Evolutionary conservation across 2,797 vertebrate species (phyloP).

Genomic region (Dromococcyx pavoninus): DNA sequence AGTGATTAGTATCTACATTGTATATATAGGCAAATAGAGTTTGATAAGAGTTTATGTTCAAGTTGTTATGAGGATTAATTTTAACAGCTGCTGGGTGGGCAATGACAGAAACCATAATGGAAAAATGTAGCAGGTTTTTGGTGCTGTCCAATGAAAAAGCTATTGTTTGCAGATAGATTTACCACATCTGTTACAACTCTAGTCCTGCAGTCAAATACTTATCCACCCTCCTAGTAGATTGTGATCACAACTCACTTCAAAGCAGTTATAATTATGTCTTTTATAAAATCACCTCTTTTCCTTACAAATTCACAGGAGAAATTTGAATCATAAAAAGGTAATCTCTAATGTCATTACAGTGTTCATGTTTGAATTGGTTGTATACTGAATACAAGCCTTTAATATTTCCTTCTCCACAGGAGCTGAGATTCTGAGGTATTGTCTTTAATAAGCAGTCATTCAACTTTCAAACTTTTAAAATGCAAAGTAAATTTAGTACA

Average conservation of each 20-base stretch:
- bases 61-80: not conserved
- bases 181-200: slow-evolving; percentile 2
- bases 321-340: slow-evolving; percentile 55
- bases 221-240: not conserved
- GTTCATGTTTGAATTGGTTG: not conserved
- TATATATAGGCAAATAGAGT: not conserved
- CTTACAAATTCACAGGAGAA: not conserved
- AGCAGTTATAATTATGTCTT: slow-evolving; percentile 40
- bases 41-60: not conserved
- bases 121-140: not conserved
- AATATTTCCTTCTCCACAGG: not conserved
- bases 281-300: not conserved
- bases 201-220: not conserved
- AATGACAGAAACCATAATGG: not conserved
- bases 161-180: slow-evolving; percentile 20
- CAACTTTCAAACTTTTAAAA: slow-evolving; percentile 9
- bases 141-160: not conserved
- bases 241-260: slow-evolving; percentile 29
- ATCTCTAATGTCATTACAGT: slow-evolving; percentile 38
- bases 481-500: not conserved
- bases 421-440: not conserved
- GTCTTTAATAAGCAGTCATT: slow-evolving; percentile 13
- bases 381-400: not conserved
- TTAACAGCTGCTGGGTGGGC: not conserved
- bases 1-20: not conserved